Percentiles rank a stretch among this genome's conserved stretches.
Conservation (phyloP, 2,888 invertebrate genomes). For the Charanyca ferruginea region DNA sequence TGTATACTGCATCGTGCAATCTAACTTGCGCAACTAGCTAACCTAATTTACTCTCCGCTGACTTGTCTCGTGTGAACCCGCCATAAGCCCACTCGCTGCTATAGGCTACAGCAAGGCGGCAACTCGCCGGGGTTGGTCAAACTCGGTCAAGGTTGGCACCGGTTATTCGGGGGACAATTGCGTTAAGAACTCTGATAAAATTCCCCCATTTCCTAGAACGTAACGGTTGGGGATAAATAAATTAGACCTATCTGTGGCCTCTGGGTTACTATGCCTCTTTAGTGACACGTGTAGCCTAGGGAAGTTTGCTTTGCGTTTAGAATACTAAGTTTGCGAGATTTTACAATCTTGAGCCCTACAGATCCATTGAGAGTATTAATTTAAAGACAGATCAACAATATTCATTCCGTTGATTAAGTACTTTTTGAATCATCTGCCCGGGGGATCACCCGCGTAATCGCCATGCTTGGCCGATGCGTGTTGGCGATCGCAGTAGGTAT, state of each 20-base stretch:
- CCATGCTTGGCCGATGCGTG: too few species aligned
- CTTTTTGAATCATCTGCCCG: too few species aligned
- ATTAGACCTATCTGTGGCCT: conserved; percentile 39
- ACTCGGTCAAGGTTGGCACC: conserved; percentile 56
- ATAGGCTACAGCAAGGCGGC: conserved; percentile 22
- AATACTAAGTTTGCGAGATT: too few species aligned
- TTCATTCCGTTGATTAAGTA: too few species aligned
- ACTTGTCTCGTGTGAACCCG: conserved; percentile 45
- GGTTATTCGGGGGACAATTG: conserved; percentile 50
- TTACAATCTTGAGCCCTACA: too few species aligned
- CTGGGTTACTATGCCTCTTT: conserved; percentile 2
- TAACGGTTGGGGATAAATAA: conserved; percentile 42
- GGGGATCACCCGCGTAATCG: too few species aligned
- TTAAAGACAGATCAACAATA: too few species aligned
- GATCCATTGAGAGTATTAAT: too few species aligned
- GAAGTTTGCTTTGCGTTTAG: too few species aligned
- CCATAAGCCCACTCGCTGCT: conserved; percentile 3
- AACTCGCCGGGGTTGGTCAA: conserved; percentile 50
- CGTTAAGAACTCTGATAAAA: conserved; percentile 52
- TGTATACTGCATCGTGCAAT: background rate
- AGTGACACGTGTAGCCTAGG: background rate
- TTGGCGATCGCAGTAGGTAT: too few species aligned
- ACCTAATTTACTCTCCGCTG: conserved; percentile 9
- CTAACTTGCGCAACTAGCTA: conserved; percentile 14
- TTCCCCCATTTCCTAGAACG: conserved; percentile 32